Base-by-base conservation (phyloP, 2,113 vertebrate species). In the Protobothrops mucrosquamatus region DNA sequence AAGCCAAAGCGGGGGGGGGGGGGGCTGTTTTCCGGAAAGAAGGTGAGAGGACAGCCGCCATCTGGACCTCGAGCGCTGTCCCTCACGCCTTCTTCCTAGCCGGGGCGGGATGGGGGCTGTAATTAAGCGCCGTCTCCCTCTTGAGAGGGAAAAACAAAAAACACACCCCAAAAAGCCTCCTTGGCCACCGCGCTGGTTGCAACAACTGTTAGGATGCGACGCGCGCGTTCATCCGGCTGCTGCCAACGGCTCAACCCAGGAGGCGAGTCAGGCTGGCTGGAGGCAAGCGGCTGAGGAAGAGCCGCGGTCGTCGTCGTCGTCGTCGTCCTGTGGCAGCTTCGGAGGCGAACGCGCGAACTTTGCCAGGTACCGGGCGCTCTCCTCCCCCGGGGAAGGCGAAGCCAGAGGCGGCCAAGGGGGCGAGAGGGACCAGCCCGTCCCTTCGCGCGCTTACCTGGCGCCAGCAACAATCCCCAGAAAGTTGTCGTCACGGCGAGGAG, bases 391-490 rank as follows among this genome's bases (percentile, higher is more conserved):
- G 15, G 51, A 22, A 23, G 18, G 52, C 18, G 48, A 88, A 22
- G 18, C 34, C 87, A n/a, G 29, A 55, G 11, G 51, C 29, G 6
- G 34, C 18, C 20, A 22, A 22, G 74, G 74, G 4, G 18, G 74
- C 34, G 74, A 81, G 74, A 22, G 20, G 34, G 74, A 81, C 34
- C 74, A 81, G 2, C 18, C 34, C 18, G 18, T 81, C 74, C 7
- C 74, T 34, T 81, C 74, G 2, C 34, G 34, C 18, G 74, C 96
- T 97, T 97, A 98, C 98, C 98, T 97, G 96, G 95, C 88, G 94
- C 94, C 96, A 97, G 96, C 91, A 96, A 96, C 94, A 97, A 95
- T 96, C 97, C 98, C 96, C 97, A 98, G 95, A 98, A 98, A 97
- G 97, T 98, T 97, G 97, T 95, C 12, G 96, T 93, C 95, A 98